Evolutionary conservation across 2,888 invertebrate species (phyloP).

Genomic region (Leptopilina syphax): DNA sequence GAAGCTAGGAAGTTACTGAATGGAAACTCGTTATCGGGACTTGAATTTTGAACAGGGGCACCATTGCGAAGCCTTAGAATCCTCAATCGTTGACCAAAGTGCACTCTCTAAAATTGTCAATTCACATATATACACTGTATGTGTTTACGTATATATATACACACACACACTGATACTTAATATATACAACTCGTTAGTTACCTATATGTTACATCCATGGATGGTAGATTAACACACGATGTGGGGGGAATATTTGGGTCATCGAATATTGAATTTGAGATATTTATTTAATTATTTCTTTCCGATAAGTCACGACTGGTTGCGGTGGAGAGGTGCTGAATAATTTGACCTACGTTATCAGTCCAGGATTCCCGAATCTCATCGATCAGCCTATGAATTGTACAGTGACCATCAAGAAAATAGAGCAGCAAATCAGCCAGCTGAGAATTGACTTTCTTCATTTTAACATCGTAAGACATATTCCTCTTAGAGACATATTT

Average conservation of each 20-base stretch:
- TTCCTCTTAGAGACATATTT: no score
- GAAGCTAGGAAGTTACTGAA: constrained; percentile 47
- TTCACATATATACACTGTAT: not conserved
- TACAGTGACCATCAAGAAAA: constrained; percentile 85
- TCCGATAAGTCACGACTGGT: constrained; percentile 82
- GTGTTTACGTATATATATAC: not conserved
- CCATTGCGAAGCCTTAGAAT: constrained; percentile 31
- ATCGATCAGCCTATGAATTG: constrained; percentile 85
- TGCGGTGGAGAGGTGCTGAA: constrained; percentile 86
- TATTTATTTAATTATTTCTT: constrained; percentile 59
- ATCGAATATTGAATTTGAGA: constrained; percentile 39
- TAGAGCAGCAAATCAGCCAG: constrained; percentile 89
- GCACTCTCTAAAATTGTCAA: constrained; percentile 12
- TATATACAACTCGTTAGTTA: no score
- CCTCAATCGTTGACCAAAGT: constrained; percentile 21
- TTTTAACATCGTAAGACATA: constrained; percentile 85
- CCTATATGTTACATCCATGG: no score
- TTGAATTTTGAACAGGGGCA: constrained; percentile 50
- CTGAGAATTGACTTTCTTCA: constrained; percentile 90
- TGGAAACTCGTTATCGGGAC: constrained; percentile 58
- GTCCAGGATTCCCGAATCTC: constrained; percentile 89
- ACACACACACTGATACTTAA: not conserved
- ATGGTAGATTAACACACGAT: no score
- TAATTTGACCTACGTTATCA: constrained; percentile 90
- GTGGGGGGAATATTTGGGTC: not conserved